phyloP scores from a whole-genome alignment of 2,113 vertebrate genomes.

The Thomomys bottae region DNA sequence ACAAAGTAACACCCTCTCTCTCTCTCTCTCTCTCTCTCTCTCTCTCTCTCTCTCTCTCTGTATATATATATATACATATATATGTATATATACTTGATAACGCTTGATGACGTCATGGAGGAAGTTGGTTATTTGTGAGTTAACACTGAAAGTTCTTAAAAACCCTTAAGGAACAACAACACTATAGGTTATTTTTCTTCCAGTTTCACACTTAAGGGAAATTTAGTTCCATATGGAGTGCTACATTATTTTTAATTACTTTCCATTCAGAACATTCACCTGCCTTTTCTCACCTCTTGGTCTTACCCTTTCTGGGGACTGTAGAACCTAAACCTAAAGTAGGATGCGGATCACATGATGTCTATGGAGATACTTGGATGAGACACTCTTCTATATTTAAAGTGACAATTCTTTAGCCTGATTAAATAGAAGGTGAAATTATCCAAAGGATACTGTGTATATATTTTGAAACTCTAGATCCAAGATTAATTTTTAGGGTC shows the following conservation, averaged over 20 bases:
- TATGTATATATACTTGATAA: too few species aligned
- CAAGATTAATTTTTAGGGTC: not conserved
- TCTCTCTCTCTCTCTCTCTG: too few species aligned
- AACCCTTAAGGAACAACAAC: not conserved
- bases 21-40: too few species aligned
- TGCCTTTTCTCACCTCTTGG: slow-evolving; percentile 54
- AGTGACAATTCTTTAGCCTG: slow-evolving; percentile 66
- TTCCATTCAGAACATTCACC: slow-evolving; percentile 64
- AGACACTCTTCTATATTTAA: slow-evolving; percentile 73
- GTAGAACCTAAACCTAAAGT: slow-evolving; percentile 65
- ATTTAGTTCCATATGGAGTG: slow-evolving; percentile 29
- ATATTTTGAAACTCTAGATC: not conserved
- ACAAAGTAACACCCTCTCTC: not conserved
- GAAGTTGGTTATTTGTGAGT: not conserved
- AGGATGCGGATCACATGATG: slow-evolving; percentile 5
- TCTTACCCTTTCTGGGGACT: slow-evolving; percentile 7
- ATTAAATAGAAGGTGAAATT: slow-evolving; percentile 55
- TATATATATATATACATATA: too few species aligned
- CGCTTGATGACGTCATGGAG: not conserved
- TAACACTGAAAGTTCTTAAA: slow-evolving; percentile 53
- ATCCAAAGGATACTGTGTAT: slow-evolving; percentile 11
- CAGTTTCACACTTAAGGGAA: slow-evolving; percentile 47
- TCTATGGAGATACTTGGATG: slow-evolving; percentile 52
- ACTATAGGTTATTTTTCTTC: slow-evolving; percentile 43
- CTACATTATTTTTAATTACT: slow-evolving; percentile 56